Evolutionary conservation across 2,888 invertebrate genomes (phyloP).

Genomic region (Dermolepida albohirtum): DNA sequence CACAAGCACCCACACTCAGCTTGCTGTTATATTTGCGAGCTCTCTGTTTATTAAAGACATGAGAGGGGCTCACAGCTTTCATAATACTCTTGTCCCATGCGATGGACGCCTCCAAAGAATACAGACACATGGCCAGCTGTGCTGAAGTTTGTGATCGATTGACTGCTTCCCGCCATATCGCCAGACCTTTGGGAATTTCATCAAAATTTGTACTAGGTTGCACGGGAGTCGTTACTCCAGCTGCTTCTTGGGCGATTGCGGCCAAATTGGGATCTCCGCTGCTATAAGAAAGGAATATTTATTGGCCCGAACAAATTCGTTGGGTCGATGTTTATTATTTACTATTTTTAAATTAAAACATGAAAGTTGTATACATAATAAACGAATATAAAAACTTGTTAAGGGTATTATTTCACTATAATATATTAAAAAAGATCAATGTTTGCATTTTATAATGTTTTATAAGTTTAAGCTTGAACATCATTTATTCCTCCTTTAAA

Average conservation of each 20-base stretch:
- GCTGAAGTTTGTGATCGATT: constrained; percentile 86
- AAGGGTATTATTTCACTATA: too few species aligned
- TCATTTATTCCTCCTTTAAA: too few species aligned
- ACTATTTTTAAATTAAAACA: too few species aligned
- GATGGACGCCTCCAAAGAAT: constrained; percentile 90
- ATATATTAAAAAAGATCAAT: too few species aligned
- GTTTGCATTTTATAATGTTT: too few species aligned
- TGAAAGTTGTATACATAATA: too few species aligned
- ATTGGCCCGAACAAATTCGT: constrained; percentile 2
- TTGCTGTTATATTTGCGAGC: constrained; percentile 67
- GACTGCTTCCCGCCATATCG: constrained; percentile 92
- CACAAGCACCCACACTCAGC: constrained; percentile 66
- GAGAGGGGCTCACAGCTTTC: constrained; percentile 90
- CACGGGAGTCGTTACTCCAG: constrained; percentile 52
- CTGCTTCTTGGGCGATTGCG: constrained; percentile 66
- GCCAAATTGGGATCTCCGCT: constrained; percentile 75
- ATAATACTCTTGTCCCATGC: constrained; percentile 99
- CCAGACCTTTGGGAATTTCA: constrained; percentile 81
- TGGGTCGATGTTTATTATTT: too few species aligned
- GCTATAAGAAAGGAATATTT: constrained; percentile 54
- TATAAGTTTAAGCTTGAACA: too few species aligned
- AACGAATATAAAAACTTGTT: too few species aligned
- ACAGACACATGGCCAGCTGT: constrained; percentile 90
- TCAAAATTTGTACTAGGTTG: constrained; percentile 58
- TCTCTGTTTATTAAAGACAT: constrained; percentile 64